Conservation (phyloP, 2,113 vertebrate species). For the Gadus macrocephalus region DNA sequence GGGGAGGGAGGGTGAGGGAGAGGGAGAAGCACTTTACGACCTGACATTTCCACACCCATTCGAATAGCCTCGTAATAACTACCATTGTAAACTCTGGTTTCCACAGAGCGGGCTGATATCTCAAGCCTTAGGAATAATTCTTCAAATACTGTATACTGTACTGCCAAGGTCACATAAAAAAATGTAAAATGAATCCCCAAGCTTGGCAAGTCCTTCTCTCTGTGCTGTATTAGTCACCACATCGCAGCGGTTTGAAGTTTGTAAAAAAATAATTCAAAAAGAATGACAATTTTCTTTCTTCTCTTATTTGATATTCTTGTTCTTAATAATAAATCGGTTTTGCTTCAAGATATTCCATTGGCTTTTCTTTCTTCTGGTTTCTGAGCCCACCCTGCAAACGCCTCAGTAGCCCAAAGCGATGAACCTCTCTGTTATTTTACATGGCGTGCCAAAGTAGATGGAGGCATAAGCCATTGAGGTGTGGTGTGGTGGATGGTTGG, state of each 20-base stretch:
- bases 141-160: conserved; percentile 39
- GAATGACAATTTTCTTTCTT: conserved; percentile 30
- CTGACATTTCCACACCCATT: conserved; percentile 30
- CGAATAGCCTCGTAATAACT: conserved; percentile 51
- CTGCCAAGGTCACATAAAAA: conserved; percentile 38
- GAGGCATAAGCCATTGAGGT: conserved; percentile 53
- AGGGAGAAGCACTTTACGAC: conserved; percentile 63
- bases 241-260: conserved; percentile 54
- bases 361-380: conserved; percentile 29
- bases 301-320: conserved; percentile 77
- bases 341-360: conserved; percentile 63
- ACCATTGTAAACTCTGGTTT: conserved; percentile 48
- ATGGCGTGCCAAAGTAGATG: conserved; percentile 25
- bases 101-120: conserved; percentile 50
- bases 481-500: conserved; percentile 48
- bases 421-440: conserved; percentile 34
- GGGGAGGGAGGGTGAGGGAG: conserved; percentile 8
- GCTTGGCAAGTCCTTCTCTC: conserved; percentile 59
- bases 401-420: conserved; percentile 14
- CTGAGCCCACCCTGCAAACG: not conserved
- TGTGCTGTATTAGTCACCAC: conserved; percentile 57
- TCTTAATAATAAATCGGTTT: conserved; percentile 79
- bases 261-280: conserved; percentile 51
- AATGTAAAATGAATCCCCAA: conserved; percentile 43
- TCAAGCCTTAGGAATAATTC: conserved; percentile 29